Evolutionary conservation across 2,797 vertebrate species (phyloP).

Genomic region (Hirundo rustica): DNA sequence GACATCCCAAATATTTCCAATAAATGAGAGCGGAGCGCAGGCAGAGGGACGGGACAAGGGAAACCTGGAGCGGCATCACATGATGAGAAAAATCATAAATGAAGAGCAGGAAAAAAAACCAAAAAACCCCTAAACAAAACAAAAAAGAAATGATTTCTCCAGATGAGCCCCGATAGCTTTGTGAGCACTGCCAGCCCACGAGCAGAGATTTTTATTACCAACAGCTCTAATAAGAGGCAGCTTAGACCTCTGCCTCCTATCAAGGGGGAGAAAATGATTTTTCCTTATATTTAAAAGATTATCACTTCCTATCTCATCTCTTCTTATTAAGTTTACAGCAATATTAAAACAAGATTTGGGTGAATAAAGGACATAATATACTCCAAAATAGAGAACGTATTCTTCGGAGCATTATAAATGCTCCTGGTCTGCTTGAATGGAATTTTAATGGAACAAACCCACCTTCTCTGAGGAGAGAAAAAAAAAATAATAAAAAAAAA

Average conservation of each 20-base stretch:
- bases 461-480: neutral
- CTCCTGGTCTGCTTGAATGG: constrained; percentile 48
- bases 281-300: constrained; percentile 67
- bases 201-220: constrained; percentile 64
- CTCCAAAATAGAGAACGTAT: constrained; percentile 50
- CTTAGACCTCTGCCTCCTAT: constrained; percentile 54
- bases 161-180: constrained; percentile 68
- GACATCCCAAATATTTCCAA: neutral
- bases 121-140: neutral
- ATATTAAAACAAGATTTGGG: constrained; percentile 74
- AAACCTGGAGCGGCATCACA: neutral
- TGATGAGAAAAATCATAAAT: constrained; percentile 61
- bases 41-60: neutral
- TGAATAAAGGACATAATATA: constrained; percentile 72
- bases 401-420: constrained; percentile 63
- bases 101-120: constrained; percentile 25
- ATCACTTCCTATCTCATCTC: constrained; percentile 64
- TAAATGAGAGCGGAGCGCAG: neutral
- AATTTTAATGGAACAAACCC: constrained; percentile 63
- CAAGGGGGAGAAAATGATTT: constrained; percentile 66
- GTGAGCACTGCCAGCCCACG: constrained; percentile 46
- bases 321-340: constrained; percentile 72
- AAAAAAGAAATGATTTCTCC: constrained; percentile 41
- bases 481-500: neutral
- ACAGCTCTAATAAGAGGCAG: constrained; percentile 66